phyloP scores from a whole-genome alignment of 2,888 invertebrate genomes.

The Phymatocera aterrima region DNA sequence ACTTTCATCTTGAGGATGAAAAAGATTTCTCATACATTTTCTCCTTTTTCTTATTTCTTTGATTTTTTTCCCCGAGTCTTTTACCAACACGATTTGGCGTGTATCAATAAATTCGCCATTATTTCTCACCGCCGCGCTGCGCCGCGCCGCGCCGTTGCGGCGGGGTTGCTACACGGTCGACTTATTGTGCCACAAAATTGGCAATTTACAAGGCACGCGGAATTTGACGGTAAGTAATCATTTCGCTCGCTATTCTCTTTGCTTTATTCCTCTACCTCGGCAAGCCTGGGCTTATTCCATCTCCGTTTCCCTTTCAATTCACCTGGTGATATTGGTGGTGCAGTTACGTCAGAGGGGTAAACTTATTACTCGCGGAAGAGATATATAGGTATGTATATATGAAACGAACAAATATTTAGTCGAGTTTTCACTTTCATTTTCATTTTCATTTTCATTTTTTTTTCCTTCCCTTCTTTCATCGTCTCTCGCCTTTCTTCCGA shows the following conservation, averaged over 20 bases:
- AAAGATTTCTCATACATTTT: constrained; percentile 2
- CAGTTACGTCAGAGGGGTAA: neutral
- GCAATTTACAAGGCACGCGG: constrained; percentile 40
- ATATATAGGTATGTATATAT: neutral
- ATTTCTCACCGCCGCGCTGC: constrained; percentile 34
- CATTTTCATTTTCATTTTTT: no score
- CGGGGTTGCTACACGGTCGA: constrained; percentile 19
- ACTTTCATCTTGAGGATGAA: neutral
- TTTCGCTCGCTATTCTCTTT: constrained; percentile 19
- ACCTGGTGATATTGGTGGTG: constrained; percentile 16
- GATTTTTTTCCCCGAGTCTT: neutral
- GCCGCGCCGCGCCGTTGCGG: no score
- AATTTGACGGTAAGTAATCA: constrained; percentile 45
- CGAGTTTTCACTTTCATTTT: constrained; percentile 14
- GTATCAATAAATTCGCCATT: constrained; percentile 44
- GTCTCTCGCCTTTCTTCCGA: no score
- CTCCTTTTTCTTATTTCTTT: neutral
- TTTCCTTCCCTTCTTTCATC: no score
- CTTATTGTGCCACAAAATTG: constrained; percentile 45
- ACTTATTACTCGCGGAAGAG: constrained; percentile 4
- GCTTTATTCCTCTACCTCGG: constrained; percentile 6
- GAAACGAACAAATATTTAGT: constrained; percentile 39
- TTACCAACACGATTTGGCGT: constrained; percentile 8
- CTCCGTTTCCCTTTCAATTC: constrained; percentile 21
- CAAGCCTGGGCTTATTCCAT: constrained; percentile 9